Conservation (phyloP, 1,140 invertebrate species). For the Elymnias hypermnestra region DNA sequence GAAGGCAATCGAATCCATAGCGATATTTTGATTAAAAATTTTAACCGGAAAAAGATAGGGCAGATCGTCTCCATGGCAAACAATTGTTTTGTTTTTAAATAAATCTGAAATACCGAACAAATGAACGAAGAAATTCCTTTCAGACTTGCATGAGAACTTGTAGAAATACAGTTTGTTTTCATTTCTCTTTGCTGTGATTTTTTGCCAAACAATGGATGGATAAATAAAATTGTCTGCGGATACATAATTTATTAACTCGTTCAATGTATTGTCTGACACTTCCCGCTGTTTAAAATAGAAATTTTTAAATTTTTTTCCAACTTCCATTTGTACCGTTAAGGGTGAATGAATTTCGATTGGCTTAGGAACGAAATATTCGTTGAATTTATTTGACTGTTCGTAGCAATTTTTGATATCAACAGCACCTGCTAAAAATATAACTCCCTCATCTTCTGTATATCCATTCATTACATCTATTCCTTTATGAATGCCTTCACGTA, state of each 20-base stretch:
- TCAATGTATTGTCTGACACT: conserved; percentile 14
- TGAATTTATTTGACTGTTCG: conserved; percentile 23
- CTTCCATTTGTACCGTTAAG: conserved; percentile 22
- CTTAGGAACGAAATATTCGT: conserved; percentile 33
- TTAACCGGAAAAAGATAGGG: conserved; percentile 34
- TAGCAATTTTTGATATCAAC: conserved; percentile 13
- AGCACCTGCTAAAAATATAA: conserved; percentile 18
- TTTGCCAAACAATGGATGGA: conserved; percentile 22
- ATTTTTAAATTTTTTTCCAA: conserved; percentile 32
- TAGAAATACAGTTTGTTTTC: conserved; percentile 37
- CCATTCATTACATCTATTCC: conserved; percentile 44
- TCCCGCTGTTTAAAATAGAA: conserved; percentile 28
- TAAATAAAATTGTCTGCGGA: conserved; percentile 22
- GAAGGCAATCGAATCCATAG: conserved; percentile 21
- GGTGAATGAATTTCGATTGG: conserved; percentile 16
- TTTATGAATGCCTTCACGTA: conserved; percentile 34
- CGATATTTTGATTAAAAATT: conserved; percentile 6
- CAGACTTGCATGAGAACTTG: conserved; percentile 40
- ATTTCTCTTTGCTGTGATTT: conserved; percentile 19
- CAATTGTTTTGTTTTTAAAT: conserved; percentile 12
- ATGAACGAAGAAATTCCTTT: conserved; percentile 24
- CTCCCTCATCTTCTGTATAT: conserved; percentile 36
- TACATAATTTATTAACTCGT: conserved; percentile 21
- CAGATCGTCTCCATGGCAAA: conserved; percentile 36
- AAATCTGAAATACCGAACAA: conserved; percentile 8